Percentiles rank a stretch among this genome's conserved stretches.
These are phyloP conservation scores for Achroia grisella DNA, from an alignment of 1,140 invertebrate species.

Conservation along the genomic window DNA sequence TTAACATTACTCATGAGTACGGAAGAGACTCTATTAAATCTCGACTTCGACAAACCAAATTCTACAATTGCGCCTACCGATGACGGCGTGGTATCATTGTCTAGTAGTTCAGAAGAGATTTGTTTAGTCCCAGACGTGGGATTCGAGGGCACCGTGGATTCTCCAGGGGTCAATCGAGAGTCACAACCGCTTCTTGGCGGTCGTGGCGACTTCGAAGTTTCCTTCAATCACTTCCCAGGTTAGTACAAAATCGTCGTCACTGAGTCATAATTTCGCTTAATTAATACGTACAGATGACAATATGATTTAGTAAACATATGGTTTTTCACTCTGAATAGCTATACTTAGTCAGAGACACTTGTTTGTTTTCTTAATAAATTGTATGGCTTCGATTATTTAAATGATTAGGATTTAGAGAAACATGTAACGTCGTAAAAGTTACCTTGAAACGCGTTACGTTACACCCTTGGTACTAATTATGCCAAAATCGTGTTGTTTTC, in stretches of 20 bases:
- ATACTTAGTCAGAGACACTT: slow-evolving; percentile 21
- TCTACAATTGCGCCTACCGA: slow-evolving; percentile 56
- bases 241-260: slow-evolving; percentile 29
- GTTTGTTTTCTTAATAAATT: slow-evolving; percentile 25
- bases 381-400: slow-evolving; percentile 30
- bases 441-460: slow-evolving; percentile 9
- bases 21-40: slow-evolving; percentile 73
- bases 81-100: slow-evolving; percentile 72
- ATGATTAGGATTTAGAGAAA: slow-evolving; percentile 4
- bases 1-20: slow-evolving; percentile 73
- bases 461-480: not conserved
- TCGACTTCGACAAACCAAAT: slow-evolving; percentile 69
- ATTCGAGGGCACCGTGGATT: slow-evolving; percentile 82
- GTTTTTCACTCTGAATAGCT: slow-evolving; percentile 1
- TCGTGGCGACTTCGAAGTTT: slow-evolving; percentile 83
- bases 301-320: slow-evolving; percentile 10
- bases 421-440: slow-evolving; percentile 8
- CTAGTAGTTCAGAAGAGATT: slow-evolving; percentile 76
- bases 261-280: slow-evolving; percentile 26
- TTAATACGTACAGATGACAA: slow-evolving; percentile 15
- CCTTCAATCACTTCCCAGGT: slow-evolving; percentile 90
- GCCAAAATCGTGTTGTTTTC: slow-evolving; percentile 1
- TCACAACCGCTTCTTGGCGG: slow-evolving; percentile 91
- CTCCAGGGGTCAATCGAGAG: slow-evolving; percentile 85
- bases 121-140: slow-evolving; percentile 79